These are phyloP conservation scores for Rhyacophila evoluta DNA, from an alignment of 2,888 invertebrate species.

Conservation along the genomic window DNA sequence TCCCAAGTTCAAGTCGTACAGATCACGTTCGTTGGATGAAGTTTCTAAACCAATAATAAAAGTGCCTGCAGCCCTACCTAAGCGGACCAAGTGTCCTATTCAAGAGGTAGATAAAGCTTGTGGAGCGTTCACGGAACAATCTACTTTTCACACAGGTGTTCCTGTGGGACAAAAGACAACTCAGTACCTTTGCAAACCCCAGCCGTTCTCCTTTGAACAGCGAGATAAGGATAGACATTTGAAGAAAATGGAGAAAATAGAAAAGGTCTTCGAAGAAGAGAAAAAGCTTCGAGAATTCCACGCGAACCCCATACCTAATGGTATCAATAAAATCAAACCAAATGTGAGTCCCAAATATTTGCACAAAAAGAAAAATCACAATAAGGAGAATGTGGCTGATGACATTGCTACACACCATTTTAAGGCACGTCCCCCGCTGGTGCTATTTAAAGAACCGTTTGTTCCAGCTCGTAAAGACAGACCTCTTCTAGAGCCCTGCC, in stretches of 20 bases:
- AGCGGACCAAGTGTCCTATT: slow-evolving; percentile 25
- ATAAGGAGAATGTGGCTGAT: slow-evolving; percentile 61
- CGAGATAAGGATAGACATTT: slow-evolving; percentile 71
- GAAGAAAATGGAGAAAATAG: slow-evolving; percentile 73
- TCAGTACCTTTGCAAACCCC: slow-evolving; percentile 54
- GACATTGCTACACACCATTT: slow-evolving; percentile 61
- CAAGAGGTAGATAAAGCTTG: slow-evolving; percentile 42
- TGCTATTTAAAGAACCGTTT: slow-evolving; percentile 75
- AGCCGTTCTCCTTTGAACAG: slow-evolving; percentile 79
- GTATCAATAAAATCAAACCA: slow-evolving; percentile 64
- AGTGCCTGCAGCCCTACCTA: not conserved
- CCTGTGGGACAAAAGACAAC: slow-evolving; percentile 39
- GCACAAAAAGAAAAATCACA: slow-evolving; percentile 54
- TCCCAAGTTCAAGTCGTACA: slow-evolving; percentile 59
- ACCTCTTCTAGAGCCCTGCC: slow-evolving; percentile 64
- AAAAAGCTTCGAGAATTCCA: slow-evolving; percentile 76
- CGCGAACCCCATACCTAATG: slow-evolving; percentile 76
- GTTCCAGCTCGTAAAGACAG: slow-evolving; percentile 69
- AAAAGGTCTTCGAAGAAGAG: slow-evolving; percentile 70
- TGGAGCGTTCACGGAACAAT: slow-evolving; percentile 29
- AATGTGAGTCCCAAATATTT: slow-evolving; percentile 58
- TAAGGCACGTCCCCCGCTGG: slow-evolving; percentile 74
- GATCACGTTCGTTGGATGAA: slow-evolving; percentile 45
- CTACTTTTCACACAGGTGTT: slow-evolving; percentile 47
- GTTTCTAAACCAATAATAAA: slow-evolving; percentile 17